These are phyloP conservation scores for Cynodonichthys magdalenae DNA, from an alignment of 2,797 vertebrate species.

Conservation along the genomic window DNA sequence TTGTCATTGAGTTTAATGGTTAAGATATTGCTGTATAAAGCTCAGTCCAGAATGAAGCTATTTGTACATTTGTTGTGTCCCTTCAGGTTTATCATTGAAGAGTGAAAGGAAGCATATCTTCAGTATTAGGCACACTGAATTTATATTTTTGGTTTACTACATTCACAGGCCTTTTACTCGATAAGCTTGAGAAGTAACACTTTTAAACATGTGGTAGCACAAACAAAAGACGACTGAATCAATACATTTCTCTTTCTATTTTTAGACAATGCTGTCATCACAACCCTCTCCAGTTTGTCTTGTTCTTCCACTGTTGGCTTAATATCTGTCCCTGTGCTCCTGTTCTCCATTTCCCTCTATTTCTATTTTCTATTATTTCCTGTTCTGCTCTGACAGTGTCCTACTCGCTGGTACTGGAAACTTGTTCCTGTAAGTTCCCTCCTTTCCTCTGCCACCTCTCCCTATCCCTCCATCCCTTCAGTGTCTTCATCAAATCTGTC, in stretches of 20 bases:
- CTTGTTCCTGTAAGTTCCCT: conserved; percentile 87
- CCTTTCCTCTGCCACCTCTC: conserved; percentile 70
- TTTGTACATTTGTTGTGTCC: not conserved
- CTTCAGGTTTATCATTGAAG: not conserved
- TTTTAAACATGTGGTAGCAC: not conserved
- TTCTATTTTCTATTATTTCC: conserved; percentile 55
- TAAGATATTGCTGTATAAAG: not conserved
- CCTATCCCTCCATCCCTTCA: conserved; percentile 69
- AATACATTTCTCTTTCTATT: conserved; percentile 34
- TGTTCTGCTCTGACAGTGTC: conserved; percentile 79
- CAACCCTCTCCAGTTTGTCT: conserved; percentile 53
- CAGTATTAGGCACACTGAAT: not conserved
- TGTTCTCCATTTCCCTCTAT: conserved; percentile 78
- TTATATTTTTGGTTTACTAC: too few species aligned
- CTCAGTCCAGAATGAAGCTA: not conserved
- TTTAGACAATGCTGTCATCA: conserved; percentile 23
- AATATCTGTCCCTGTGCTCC: conserved; percentile 77
- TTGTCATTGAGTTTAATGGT: too few species aligned
- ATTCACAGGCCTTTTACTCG: conserved; percentile 4
- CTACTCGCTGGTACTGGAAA: conserved; percentile 88
- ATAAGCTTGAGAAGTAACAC: not conserved
- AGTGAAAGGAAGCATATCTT: not conserved
- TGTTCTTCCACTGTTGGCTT: conserved; percentile 54
- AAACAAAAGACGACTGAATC: conserved; percentile 22
- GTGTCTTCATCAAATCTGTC: conserved; percentile 68